Base-by-base conservation (phyloP, 2,888 invertebrate species). In the Drosophila koepferae region DNA sequence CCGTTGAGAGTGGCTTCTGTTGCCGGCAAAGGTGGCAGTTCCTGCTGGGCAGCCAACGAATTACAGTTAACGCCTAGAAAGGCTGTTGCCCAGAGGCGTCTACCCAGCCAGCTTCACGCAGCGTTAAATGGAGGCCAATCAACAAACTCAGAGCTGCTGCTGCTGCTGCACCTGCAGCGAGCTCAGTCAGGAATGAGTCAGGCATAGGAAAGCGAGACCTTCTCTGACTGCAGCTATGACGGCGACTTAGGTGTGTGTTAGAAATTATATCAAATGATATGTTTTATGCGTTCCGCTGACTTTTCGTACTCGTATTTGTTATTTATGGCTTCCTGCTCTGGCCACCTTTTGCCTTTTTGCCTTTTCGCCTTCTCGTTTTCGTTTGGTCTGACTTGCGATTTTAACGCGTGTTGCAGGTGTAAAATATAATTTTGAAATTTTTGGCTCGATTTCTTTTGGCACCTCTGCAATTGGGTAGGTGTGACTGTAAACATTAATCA, bases 51-150 rank as follows among this genome's bases (percentile, higher is more conserved):
- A 65, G 73, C 80, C 74, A 73, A 80, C 74, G 80, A 73, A 86
- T 75, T 89, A 74, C 83, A 80, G 86, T 87, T 90, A 79, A 87
- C 86, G 86, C 86, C 86, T 87, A 83, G 86, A 81, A 90, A 75
- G 80, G 70, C 68, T 77, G 76, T 64, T 77, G 67, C 69, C 86
- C 61, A 75, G 80, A 72, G 88, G 87, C 88, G 85, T 77, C 86
- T 55, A 23, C 49, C 53, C 31, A 61, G 73, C 67, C 73, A 75
- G 49, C 86, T 86, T 86, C 86, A 87, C 90, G 86, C 86, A 86
- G 86, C 89, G 86, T 88, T 87, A 87, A 87, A 88, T 90, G 76
- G 81, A 62, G 63, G 72, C 83, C 86, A 86, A 90, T 90, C 86
- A 90, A 72, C 66, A 53, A 70, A 72, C 64, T 66, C 74, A 63